Conservation (phyloP, 2,797 vertebrate species). For the Mycteria americana region DNA sequence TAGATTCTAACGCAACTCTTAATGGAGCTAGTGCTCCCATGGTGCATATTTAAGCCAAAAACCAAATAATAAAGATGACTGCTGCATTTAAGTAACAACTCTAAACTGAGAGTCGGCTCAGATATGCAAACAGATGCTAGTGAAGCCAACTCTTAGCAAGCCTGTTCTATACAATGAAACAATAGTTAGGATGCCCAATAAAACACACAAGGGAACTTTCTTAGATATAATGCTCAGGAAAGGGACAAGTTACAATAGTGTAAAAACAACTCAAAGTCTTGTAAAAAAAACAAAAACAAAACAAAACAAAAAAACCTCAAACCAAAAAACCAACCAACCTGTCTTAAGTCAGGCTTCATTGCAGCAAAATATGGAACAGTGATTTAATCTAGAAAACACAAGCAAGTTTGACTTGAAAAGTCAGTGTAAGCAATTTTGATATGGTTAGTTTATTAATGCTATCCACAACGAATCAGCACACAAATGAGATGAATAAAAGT, state of each 20-base stretch:
- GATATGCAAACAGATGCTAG: neutral
- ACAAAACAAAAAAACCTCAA: neutral
- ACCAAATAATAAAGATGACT: neutral
- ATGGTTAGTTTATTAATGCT: conserved; percentile 51
- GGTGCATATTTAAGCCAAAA: neutral
- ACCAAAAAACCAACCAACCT: neutral
- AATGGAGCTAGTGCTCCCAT: neutral
- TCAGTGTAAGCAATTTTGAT: conserved; percentile 5
- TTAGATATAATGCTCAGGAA: neutral
- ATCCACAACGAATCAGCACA: neutral
- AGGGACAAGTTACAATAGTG: neutral
- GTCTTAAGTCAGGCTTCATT: neutral
- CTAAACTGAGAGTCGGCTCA: neutral
- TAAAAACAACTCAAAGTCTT: neutral
- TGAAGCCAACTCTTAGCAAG: neutral
- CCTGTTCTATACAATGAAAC: neutral
- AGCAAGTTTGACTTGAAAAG: conserved; percentile 17
- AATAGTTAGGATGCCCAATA: neutral
- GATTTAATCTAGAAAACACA: neutral
- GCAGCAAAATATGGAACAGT: neutral
- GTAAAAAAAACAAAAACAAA: neutral
- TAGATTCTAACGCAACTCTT: neutral
- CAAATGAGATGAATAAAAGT: conserved; percentile 28
- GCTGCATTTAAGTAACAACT: neutral
- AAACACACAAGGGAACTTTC: neutral